phyloP scores from a whole-genome alignment of 2,113 vertebrate species.

The Amphilophus citrinellus region DNA sequence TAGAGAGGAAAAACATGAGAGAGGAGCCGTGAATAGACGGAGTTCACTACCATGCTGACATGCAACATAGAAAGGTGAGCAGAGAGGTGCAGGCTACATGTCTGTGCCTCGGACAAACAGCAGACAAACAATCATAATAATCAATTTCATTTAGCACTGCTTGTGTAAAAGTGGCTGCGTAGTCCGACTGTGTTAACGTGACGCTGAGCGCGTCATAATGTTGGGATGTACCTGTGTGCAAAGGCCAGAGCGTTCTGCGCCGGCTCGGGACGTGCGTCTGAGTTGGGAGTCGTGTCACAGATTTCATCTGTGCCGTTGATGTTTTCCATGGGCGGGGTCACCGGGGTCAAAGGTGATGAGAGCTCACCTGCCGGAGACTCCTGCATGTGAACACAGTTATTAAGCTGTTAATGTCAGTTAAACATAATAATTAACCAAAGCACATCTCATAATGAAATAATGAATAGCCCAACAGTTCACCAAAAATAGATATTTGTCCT shows the following conservation, averaged over 20 bases:
- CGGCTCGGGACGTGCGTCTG: constrained; percentile 90
- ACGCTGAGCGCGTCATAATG: constrained; percentile 19
- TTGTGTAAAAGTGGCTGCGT: constrained; percentile 64
- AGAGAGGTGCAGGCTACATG: neutral
- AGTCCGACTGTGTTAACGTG: neutral
- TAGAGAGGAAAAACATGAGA: constrained; percentile 75
- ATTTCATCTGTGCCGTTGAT: constrained; percentile 95
- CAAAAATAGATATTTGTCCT: no score
- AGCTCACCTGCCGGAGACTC: constrained; percentile 83
- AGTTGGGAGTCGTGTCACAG: constrained; percentile 90
- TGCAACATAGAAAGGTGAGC: constrained; percentile 33
- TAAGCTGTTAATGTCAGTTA: neutral
- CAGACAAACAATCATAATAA: neutral
- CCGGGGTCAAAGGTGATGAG: constrained; percentile 92
- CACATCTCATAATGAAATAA: no score
- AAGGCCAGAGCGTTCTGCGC: constrained; percentile 95
- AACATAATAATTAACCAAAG: neutral
- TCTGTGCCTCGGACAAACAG: constrained; percentile 22
- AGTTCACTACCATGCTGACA: constrained; percentile 46
- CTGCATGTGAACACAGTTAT: constrained; percentile 55
- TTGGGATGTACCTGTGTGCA: constrained; percentile 91
- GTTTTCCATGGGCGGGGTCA: constrained; percentile 90
- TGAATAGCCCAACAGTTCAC: no score
- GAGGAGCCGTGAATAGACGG: constrained; percentile 67
- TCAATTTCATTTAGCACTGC: constrained; percentile 29